Evolutionary conservation across 2,113 vertebrate species (phyloP).

Genomic region (Benitochromis conjunctus): DNA sequence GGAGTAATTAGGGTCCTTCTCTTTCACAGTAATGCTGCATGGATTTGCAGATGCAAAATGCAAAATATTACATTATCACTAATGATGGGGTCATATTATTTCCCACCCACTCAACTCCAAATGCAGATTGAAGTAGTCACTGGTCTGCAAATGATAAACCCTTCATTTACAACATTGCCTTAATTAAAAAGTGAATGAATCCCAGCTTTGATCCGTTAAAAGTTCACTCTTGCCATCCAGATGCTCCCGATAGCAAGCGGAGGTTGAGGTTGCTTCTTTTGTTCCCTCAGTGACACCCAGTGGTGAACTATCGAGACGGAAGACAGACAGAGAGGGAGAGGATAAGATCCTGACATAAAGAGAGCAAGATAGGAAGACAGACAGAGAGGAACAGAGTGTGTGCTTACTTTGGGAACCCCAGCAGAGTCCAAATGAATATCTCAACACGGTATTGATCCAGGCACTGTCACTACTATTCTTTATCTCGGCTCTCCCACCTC

Average conservation of each 20-base stretch:
- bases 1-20: not conserved
- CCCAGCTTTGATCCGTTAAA: not conserved
- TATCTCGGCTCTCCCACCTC: conserved; percentile 11
- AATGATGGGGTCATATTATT: not conserved
- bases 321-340: not conserved
- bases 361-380: not conserved
- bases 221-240: not conserved
- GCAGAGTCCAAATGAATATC: conserved; percentile 47
- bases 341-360: not conserved
- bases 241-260: not conserved
- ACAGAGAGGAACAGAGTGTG: not conserved
- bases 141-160: not conserved
- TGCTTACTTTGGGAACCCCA: conserved; percentile 3
- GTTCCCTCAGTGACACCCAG: conserved; percentile 5
- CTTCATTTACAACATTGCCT: not conserved
- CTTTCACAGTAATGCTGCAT: not conserved
- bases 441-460: conserved; percentile 47
- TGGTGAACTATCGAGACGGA: not conserved
- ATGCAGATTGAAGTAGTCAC: not conserved
- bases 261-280: not conserved
- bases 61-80: not conserved
- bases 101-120: not conserved
- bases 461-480: conserved; percentile 23
- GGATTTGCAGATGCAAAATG: not conserved
- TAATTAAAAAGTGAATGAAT: conserved; percentile 26